phyloP scores from a whole-genome alignment of 2,888 invertebrate genomes.

The Ctenicera cuprea region DNA sequence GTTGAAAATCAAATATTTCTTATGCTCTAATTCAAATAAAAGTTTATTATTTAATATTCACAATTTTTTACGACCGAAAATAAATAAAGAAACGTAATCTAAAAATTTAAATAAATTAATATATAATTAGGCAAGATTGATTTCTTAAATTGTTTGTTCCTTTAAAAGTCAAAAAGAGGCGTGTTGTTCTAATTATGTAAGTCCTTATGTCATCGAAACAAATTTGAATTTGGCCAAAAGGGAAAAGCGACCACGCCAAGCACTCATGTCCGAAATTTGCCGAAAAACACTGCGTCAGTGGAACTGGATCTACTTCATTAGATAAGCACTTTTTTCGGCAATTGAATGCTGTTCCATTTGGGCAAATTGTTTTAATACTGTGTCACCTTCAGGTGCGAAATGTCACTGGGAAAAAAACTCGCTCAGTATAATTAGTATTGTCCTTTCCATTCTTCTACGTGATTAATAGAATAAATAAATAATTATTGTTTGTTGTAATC shows the following conservation, averaged over 20 bases:
- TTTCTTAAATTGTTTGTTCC: neutral
- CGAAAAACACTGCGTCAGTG: constrained; percentile 5
- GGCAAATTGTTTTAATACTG: neutral
- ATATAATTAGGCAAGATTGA: too few relatives aligned
- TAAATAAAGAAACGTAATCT: too few relatives aligned
- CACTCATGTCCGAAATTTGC: neutral
- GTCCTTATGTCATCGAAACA: neutral
- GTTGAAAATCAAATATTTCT: too few relatives aligned
- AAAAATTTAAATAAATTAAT: too few relatives aligned
- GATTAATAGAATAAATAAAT: constrained; percentile 9
- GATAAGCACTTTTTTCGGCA: constrained; percentile 1
- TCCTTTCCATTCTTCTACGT: constrained; percentile 27
- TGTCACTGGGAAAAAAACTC: constrained; percentile 24
- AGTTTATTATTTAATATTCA: too few relatives aligned
- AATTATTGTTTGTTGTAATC: constrained; percentile 20
- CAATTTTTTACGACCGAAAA: too few relatives aligned
- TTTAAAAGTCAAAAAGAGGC: neutral
- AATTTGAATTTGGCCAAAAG: constrained; percentile 14
- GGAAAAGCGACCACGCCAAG: constrained; percentile 15
- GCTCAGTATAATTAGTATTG: constrained; percentile 26
- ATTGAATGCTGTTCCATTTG: constrained; percentile 5
- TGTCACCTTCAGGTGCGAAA: constrained; percentile 31
- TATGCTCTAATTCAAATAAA: too few relatives aligned
- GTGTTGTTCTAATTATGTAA: constrained; percentile 8
- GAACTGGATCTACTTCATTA: constrained; percentile 13